Conservation (phyloP, 2,888 invertebrate genomes). For the Amaurobius ferox region DNA sequence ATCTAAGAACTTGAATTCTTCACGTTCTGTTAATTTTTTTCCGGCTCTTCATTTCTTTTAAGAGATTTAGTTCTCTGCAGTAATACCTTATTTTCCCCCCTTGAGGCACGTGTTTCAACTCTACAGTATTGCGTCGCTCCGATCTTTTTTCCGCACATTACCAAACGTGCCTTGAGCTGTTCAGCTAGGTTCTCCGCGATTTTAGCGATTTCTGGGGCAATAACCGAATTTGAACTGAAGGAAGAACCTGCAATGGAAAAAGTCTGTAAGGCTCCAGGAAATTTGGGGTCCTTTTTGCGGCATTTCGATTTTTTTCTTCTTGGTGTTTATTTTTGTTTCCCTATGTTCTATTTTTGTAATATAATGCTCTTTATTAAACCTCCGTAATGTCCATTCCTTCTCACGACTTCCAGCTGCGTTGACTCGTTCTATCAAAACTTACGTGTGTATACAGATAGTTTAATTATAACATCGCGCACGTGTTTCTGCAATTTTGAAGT, state of each 20-base stretch:
- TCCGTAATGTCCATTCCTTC: too few relatives aligned
- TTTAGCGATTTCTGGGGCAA: conserved; percentile 63
- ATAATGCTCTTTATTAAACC: conserved; percentile 43
- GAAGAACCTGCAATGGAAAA: conserved; percentile 5
- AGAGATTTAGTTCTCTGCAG: not conserved
- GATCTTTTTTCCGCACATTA: conserved; percentile 16
- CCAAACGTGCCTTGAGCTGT: conserved; percentile 16
- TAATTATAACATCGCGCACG: too few relatives aligned
- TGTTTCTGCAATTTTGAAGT: too few relatives aligned
- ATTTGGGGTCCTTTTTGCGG: conserved; percentile 19
- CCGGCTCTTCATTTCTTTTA: not conserved
- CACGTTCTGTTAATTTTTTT: conserved; percentile 52
- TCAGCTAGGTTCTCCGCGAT: not conserved
- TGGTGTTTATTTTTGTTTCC: conserved; percentile 24
- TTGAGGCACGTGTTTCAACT: conserved; percentile 3
- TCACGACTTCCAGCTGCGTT: too few relatives aligned
- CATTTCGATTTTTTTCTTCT: conserved; percentile 15
- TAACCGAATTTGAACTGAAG: conserved; percentile 67
- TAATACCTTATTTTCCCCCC: conserved; percentile 6
- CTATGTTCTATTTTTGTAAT: conserved; percentile 40
- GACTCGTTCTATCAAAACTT: too few relatives aligned
- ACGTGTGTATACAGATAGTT: too few relatives aligned
- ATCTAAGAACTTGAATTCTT: not conserved
- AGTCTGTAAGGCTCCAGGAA: conserved; percentile 46
- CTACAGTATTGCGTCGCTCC: not conserved